phyloP scores from a whole-genome alignment of 2,797 vertebrate genomes.

The Pseudopleuronectes americanus region DNA sequence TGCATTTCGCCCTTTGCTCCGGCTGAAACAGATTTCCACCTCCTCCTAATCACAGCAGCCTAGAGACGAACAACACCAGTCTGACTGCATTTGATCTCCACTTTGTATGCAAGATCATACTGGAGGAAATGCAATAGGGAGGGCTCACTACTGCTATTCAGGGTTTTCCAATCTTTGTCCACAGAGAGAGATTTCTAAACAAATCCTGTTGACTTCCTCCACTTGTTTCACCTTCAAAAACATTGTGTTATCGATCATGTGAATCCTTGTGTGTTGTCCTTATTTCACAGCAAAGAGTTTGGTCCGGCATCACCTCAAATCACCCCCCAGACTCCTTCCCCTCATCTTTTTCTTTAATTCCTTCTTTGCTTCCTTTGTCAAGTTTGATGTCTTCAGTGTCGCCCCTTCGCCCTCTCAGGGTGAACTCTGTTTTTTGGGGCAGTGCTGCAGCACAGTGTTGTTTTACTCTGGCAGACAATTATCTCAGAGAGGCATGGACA shows the following conservation, averaged over 20 bases:
- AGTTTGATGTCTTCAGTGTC: conserved; percentile 60
- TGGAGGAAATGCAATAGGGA: conserved; percentile 13
- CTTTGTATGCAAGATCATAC: conserved; percentile 39
- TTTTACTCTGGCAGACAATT: conserved; percentile 78
- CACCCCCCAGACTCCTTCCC: conserved; percentile 28
- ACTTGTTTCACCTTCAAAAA: conserved; percentile 57
- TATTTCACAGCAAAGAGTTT: conserved; percentile 32
- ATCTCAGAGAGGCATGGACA: conserved; percentile 65
- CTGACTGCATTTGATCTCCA: conserved; percentile 19
- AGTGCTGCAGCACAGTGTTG: conserved; percentile 54
- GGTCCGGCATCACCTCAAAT: conserved; percentile 27
- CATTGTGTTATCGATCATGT: conserved; percentile 45
- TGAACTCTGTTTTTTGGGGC: conserved; percentile 42
- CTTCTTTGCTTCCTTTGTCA: conserved; percentile 51
- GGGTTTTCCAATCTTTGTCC: conserved; percentile 23
- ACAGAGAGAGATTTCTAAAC: conserved; percentile 42
- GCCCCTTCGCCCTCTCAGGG: conserved; percentile 27
- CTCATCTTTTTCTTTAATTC: conserved; percentile 46
- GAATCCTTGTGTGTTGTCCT: conserved; percentile 29
- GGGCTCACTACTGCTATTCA: conserved; percentile 7
- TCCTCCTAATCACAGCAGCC: conserved; percentile 45
- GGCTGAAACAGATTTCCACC: conserved; percentile 42
- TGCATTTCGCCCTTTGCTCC: conserved; percentile 44
- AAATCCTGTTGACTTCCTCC: conserved; percentile 35
- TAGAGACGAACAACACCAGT: conserved; percentile 33